Conservation (phyloP, 2,113 vertebrate genomes). For the Clupea harengus region DNA sequence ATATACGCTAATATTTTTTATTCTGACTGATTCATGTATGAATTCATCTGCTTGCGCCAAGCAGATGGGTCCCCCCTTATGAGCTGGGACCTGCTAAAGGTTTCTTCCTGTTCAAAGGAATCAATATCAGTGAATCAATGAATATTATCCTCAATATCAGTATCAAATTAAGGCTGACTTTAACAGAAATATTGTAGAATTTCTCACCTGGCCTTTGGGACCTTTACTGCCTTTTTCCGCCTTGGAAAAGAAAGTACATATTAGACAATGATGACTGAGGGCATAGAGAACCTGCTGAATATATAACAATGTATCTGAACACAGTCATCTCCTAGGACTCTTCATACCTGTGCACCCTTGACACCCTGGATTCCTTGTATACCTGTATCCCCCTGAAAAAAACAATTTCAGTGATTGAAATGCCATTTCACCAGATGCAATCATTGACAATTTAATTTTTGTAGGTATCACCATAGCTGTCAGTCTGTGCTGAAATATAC, state of each 20-base stretch:
- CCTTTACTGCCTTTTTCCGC: conserved; percentile 63
- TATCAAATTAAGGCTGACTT: neutral
- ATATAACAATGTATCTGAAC: conserved; percentile 2
- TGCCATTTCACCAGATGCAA: neutral
- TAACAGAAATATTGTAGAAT: neutral
- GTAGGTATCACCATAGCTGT: neutral
- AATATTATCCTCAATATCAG: no score
- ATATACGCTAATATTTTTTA: no score
- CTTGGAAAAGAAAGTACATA: conserved; percentile 49
- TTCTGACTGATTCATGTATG: no score
- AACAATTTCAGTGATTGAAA: conserved; percentile 2
- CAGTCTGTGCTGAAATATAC: neutral
- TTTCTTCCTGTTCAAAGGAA: neutral
- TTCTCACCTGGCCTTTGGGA: conserved; percentile 67
- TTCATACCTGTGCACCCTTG: conserved; percentile 64
- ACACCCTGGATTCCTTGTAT: conserved; percentile 64
- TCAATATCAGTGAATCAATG: no score
- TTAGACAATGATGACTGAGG: neutral
- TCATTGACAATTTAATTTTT: neutral
- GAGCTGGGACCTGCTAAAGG: neutral
- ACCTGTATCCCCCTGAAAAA: conserved; percentile 66
- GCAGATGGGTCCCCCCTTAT: no score
- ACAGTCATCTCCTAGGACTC: neutral
- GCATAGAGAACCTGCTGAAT: neutral
- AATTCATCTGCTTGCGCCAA: no score